Evolutionary conservation across 2,113 vertebrate species (phyloP).

Genomic region (Antechinus flavipes): DNA sequence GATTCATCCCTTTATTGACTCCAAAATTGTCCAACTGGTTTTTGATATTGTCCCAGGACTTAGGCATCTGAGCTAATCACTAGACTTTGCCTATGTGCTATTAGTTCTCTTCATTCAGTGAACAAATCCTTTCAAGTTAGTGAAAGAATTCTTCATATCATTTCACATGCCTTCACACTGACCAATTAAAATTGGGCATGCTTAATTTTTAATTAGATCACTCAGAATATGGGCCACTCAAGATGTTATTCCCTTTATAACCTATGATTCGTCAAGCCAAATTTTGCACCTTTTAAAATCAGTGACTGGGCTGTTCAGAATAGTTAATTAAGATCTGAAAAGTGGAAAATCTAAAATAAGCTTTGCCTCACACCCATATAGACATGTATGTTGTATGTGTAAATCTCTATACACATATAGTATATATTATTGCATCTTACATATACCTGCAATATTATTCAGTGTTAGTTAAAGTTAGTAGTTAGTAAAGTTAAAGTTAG

Average conservation of each 20-base stretch:
- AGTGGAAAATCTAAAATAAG: neutral
- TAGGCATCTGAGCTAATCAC: neutral
- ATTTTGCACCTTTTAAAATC: neutral
- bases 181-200: neutral
- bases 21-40: neutral
- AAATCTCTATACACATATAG: neutral
- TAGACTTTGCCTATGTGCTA: neutral
- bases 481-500: no score
- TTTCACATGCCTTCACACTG: neutral
- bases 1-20: neutral
- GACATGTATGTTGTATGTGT: neutral
- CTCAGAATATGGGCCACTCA: neutral
- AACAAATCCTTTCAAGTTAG: neutral
- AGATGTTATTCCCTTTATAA: neutral
- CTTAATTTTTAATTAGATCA: neutral
- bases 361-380: neutral
- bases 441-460: neutral
- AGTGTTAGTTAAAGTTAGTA: neutral
- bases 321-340: neutral
- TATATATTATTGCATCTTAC: neutral
- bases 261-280: neutral
- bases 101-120: neutral
- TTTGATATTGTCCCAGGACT: neutral
- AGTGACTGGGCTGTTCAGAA: neutral
- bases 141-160: neutral